Evolutionary conservation across 2,888 invertebrate species (phyloP).

Genomic region (Ischnus inquisitorius): DNA sequence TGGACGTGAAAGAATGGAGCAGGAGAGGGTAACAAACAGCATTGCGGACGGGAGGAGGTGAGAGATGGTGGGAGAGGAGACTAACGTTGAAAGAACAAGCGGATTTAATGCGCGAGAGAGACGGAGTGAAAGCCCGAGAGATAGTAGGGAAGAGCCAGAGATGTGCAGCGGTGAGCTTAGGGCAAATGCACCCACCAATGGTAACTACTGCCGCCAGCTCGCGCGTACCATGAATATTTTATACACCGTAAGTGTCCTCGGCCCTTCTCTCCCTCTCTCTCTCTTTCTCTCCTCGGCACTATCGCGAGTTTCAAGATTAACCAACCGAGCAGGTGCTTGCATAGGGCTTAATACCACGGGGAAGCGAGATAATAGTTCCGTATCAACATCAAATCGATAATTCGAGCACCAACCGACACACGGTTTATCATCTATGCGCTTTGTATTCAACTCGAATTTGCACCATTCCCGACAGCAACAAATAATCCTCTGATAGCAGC

Average conservation of each 20-base stretch:
- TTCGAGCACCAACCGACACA: background rate
- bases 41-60: slow-evolving; percentile 6
- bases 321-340: slow-evolving; percentile 58
- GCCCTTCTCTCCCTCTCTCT: background rate
- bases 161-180: slow-evolving; percentile 38
- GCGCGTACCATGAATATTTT: slow-evolving; percentile 79
- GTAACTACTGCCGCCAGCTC: slow-evolving; percentile 60
- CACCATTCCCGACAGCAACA: no score
- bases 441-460: background rate
- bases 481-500: no score
- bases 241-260: slow-evolving; percentile 75
- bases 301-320: slow-evolving; percentile 75
- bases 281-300: slow-evolving; percentile 61
- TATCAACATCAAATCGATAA: slow-evolving; percentile 50
- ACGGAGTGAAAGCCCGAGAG: slow-evolving; percentile 2
- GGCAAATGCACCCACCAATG: slow-evolving; percentile 65
- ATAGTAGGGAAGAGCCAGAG: slow-evolving; percentile 30
- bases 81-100: slow-evolving; percentile 32
- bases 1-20: slow-evolving; percentile 36
- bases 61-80: background rate
- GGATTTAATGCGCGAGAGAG: slow-evolving; percentile 29
- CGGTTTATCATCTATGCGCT: slow-evolving; percentile 3
- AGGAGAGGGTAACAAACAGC: background rate
- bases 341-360: slow-evolving; percentile 10
- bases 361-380: slow-evolving; percentile 35